Evolutionary conservation across 2,797 vertebrate species (phyloP).

Genomic region (Spatula versicolor): DNA sequence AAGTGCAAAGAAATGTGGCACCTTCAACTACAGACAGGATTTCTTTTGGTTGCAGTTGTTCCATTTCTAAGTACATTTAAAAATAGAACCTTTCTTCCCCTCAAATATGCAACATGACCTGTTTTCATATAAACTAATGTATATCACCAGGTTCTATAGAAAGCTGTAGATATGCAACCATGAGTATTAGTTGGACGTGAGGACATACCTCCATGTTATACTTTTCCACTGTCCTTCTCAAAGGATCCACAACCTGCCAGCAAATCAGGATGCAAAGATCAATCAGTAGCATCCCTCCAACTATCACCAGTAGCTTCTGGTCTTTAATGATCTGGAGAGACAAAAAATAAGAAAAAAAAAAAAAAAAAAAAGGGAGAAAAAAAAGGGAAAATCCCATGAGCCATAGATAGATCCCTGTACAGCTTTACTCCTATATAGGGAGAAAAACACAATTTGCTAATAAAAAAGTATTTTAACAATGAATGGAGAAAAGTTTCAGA

Average conservation of each 20-base stretch:
- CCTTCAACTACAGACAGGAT: not conserved
- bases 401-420: constrained; percentile 30
- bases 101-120: not conserved
- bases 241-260: constrained; percentile 99
- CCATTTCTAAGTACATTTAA: not conserved
- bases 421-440: constrained; percentile 31
- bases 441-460: constrained; percentile 31
- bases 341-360: constrained; percentile 2
- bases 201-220: constrained; percentile 97
- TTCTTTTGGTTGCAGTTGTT: not conserved
- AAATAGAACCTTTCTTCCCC: not conserved
- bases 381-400: constrained; percentile 45
- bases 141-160: not conserved
- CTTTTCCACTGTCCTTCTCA: constrained; percentile 95
- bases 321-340: constrained; percentile 96
- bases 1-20: constrained; percentile 6
- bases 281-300: constrained; percentile 98
- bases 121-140: not conserved
- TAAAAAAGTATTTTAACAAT: constrained; percentile 29
- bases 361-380: not conserved
- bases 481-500: not conserved
- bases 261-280: constrained; percentile 99
- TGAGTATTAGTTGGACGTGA: constrained; percentile 4
- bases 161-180: not conserved
- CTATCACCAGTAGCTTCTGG: constrained; percentile 98